Evolutionary conservation across 1,140 invertebrate genomes (phyloP).

Genomic region (Trichoplusia ni): DNA sequence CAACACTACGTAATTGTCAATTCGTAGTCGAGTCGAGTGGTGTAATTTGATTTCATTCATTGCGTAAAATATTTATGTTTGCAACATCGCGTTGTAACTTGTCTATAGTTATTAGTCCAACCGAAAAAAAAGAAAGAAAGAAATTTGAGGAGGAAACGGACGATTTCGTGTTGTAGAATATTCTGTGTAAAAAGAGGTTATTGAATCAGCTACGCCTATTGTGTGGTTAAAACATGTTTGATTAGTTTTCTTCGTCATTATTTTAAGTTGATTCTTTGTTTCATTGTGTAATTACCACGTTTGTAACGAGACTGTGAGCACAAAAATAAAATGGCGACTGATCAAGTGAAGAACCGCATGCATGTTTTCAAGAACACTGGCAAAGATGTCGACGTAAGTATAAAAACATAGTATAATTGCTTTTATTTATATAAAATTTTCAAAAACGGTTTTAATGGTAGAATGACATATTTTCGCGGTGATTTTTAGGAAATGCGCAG

Average conservation of each 20-base stretch:
- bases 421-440: background rate
- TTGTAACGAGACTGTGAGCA: constrained; percentile 59
- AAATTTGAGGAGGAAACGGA: constrained; percentile 68
- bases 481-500: constrained; percentile 95
- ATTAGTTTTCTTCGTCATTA: constrained; percentile 65
- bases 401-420: constrained; percentile 28
- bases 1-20: constrained; percentile 18
- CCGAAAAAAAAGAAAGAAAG: constrained; percentile 54
- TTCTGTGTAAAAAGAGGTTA: constrained; percentile 71
- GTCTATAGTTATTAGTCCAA: constrained; percentile 46
- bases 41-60: background rate
- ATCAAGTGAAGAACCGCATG: constrained; percentile 90
- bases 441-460: background rate
- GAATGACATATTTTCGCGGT: constrained; percentile 30
- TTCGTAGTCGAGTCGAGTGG: background rate
- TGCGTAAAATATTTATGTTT: background rate
- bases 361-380: constrained; percentile 98
- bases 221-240: constrained; percentile 73
- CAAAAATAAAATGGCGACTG: constrained; percentile 88
- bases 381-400: constrained; percentile 97
- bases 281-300: constrained; percentile 70
- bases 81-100: constrained; percentile 32
- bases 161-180: constrained; percentile 72
- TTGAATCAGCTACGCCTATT: constrained; percentile 69
- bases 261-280: constrained; percentile 76